Base-by-base conservation (phyloP, 2,888 invertebrate genomes). In the Zhuqinia jingwanae region DNA sequence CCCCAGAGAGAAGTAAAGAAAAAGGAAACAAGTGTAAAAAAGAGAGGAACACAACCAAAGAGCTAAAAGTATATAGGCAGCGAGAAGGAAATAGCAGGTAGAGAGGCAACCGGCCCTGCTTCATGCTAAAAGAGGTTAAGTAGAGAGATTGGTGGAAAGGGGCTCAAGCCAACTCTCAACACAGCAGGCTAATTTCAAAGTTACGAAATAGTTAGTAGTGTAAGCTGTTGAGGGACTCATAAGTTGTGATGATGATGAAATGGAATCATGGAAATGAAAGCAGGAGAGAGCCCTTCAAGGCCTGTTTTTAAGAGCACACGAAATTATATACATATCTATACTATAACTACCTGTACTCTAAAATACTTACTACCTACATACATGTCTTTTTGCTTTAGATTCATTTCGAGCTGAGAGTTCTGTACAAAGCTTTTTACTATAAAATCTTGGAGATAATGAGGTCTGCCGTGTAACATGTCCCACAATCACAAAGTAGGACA, bases 211-310 rank as follows among this genome's bases (percentile, higher is more conserved):
- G 20, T 70, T 20, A 60, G 15, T n/a, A 47, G 13, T 42, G 47
- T 47, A 30, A 25, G 27, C 50, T 73, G 70, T 47, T 25, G 27
- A 25, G 70, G 22, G 15, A n/a, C 36, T n/a, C 15, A 53, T 17
- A 17, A 8, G 15, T 36, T 50, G 22, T 27, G 36, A 81, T 81
- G 36, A 81, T 81, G 80, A 70, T 81, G 80, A 81, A 82, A 75
- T 75, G 82, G 50, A 63, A 82, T 47, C 60, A 75, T 75, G 82
- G 50, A 63, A 82, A 63, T 75, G 82, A 82, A 82, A 75, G 63
- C 60, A n/a, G 17, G 53, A 65, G 50, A 30, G 22, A 36, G 68
- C 30, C 36, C 15, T 30, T 36, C 36, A 36, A 36, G 36, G 36
- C 36, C 36, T 36, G 36, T 36, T 36, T 63, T 63, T 11, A 63